Percentiles rank a stretch among this genome's conserved stretches.
These are phyloP conservation scores for Cerceris ruficornis DNA, from an alignment of 2,888 invertebrate species.

Conservation along the genomic window DNA sequence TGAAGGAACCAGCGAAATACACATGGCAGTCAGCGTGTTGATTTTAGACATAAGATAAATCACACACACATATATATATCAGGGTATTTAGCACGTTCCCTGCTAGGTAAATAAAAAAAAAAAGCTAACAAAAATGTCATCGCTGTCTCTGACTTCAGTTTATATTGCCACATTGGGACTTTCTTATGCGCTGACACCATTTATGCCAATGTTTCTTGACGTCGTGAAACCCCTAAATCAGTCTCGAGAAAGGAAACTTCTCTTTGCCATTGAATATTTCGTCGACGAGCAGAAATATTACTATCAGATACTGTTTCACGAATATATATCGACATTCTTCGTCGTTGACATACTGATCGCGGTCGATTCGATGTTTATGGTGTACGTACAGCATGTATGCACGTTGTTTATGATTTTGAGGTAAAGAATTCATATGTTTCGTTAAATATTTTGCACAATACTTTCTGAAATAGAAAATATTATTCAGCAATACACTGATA, in stretches of 20 bases:
- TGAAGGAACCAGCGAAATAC: too few relatives aligned
- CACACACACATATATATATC: too few relatives aligned
- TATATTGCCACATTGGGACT: too few relatives aligned
- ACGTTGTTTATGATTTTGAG: background rate
- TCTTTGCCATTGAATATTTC: constrained; percentile 7
- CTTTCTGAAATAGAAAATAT: too few relatives aligned
- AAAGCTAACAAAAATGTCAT: too few relatives aligned
- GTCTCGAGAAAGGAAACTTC: background rate
- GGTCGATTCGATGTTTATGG: constrained; percentile 14
- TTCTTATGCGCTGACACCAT: background rate
- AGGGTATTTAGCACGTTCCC: too few relatives aligned
- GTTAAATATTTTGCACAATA: too few relatives aligned
- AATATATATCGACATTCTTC: background rate
- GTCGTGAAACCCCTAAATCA: constrained; percentile 7
- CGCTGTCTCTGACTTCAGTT: too few relatives aligned
- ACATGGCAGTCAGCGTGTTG: too few relatives aligned
- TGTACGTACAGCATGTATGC: constrained; percentile 28
- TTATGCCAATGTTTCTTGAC: constrained; percentile 5
- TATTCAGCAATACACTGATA: too few relatives aligned
- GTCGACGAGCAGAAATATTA: constrained; percentile 1
- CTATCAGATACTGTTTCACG: background rate
- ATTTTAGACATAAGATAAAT: too few relatives aligned
- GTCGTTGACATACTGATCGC: background rate
- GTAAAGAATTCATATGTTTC: constrained; percentile 1
- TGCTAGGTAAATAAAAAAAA: too few relatives aligned